Percentiles rank a stretch among this genome's conserved stretches.
phyloP scores from a whole-genome alignment of 2,888 invertebrate genomes.

The Volucella inflata region DNA sequence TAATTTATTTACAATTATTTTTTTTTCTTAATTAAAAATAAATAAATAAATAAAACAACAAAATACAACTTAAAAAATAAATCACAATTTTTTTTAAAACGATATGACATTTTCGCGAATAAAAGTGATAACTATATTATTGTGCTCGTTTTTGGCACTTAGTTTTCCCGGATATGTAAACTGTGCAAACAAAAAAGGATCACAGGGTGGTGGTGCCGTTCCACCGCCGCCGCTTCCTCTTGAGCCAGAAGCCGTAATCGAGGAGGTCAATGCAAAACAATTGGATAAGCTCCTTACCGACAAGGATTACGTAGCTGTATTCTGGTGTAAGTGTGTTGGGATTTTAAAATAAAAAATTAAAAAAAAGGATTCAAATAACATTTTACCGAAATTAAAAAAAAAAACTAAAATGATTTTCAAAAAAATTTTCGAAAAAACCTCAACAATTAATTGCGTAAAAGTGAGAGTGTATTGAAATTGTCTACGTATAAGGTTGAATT shows the following conservation, averaged over 20 bases:
- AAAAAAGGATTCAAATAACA: no score
- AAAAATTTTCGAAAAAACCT: conserved; percentile 17
- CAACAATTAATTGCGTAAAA: conserved; percentile 70
- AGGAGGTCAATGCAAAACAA: conserved; percentile 96
- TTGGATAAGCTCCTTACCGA: conserved; percentile 94
- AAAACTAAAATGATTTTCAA: conserved; percentile 18
- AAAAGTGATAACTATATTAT: conserved; percentile 83
- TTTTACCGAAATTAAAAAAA: background rate
- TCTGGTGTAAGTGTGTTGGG: conserved; percentile 93
- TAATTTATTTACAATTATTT: conserved; percentile 56
- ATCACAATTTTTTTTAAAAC: conserved; percentile 54
- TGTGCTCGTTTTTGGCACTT: conserved; percentile 83
- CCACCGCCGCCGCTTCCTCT: conserved; percentile 80
- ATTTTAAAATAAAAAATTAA: no score
- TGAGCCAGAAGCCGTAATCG: conserved; percentile 90
- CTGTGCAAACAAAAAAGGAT: conserved; percentile 83
- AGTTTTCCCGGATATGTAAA: conserved; percentile 84
- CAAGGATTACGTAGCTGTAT: conserved; percentile 97
- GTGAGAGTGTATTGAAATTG: conserved; percentile 50
- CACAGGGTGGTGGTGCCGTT: conserved; percentile 77
- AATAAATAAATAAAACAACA: conserved; percentile 29
- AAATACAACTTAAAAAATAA: no score
- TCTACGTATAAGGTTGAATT: conserved; percentile 21
- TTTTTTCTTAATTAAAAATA: conserved; percentile 59
- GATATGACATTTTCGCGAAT: conserved; percentile 84